A percentile compares a stretch with the other conserved stretches of the same genome.
phyloP scores from a whole-genome alignment of 1,140 invertebrate genomes.

The Drosophila sp. region DNA sequence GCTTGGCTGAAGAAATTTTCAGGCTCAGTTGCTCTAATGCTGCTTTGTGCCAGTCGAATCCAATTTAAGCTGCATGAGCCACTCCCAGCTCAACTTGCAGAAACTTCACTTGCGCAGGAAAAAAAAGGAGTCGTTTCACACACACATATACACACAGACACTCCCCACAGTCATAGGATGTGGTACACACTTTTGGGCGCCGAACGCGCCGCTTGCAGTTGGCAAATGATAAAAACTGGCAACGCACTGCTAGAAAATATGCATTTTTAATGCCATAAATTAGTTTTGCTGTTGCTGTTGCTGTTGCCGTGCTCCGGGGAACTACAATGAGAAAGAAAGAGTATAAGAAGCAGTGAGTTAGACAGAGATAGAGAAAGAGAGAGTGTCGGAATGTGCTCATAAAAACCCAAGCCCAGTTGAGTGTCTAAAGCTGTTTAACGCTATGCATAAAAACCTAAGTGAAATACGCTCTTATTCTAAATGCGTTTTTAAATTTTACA shows the following conservation, averaged over 20 bases:
- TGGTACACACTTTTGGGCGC: constrained; percentile 34
- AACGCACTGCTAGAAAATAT: constrained; percentile 82
- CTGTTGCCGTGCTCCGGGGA: constrained; percentile 44
- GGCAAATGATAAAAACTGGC: constrained; percentile 76
- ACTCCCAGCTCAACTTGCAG: constrained; percentile 40
- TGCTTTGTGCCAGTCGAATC: constrained; percentile 65
- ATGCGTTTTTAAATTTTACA: constrained; percentile 47
- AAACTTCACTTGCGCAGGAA: constrained; percentile 43
- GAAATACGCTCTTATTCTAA: constrained; percentile 34
- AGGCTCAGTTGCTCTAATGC: constrained; percentile 51
- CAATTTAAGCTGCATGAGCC: constrained; percentile 67
- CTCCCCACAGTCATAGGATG: not conserved
- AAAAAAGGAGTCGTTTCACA: not conserved
- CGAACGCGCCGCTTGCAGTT: constrained; percentile 45
- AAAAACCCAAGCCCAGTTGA: constrained; percentile 35
- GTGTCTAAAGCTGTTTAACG: constrained; percentile 53
- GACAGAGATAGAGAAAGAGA: not conserved
- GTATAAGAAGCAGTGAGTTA: constrained; percentile 20
- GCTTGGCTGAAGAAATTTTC: constrained; percentile 27
- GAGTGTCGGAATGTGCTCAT: constrained; percentile 18
- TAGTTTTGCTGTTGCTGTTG: constrained; percentile 70
- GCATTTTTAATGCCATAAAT: constrained; percentile 83
- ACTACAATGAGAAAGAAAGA: constrained; percentile 41
- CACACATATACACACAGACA: not conserved
- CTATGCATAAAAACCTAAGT: constrained; percentile 38